A percentile compares a stretch with the other conserved stretches of the same genome.
Evolutionary conservation across 1,140 invertebrate species (phyloP).

Genomic region (Chymomyza costata): DNA sequence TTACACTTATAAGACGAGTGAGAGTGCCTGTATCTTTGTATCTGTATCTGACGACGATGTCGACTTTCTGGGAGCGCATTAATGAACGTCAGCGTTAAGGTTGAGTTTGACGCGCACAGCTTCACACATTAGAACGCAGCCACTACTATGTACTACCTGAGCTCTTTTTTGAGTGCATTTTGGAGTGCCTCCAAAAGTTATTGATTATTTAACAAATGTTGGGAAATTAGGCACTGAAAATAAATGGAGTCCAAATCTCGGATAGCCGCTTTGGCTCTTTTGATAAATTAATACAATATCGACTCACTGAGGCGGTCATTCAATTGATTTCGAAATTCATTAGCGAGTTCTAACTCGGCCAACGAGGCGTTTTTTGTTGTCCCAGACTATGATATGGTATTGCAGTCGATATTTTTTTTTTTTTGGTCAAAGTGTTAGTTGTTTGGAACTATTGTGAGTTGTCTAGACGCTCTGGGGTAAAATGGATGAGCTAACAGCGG

Average conservation of each 20-base stretch:
- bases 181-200: conserved; percentile 32
- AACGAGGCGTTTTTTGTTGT: conserved; percentile 26
- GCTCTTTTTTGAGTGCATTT: conserved; percentile 17
- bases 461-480: conserved; percentile 15
- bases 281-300: conserved; percentile 71
- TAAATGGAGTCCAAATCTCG: no score
- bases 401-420: conserved; percentile 17
- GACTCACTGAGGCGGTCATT: conserved; percentile 28
- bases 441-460: conserved; percentile 28
- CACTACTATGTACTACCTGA: conserved; percentile 16
- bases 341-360: conserved; percentile 46
- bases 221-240: conserved; percentile 71
- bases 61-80: conserved; percentile 31
- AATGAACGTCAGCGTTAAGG: conserved; percentile 43
- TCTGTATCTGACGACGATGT: conserved; percentile 36
- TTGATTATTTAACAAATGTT: conserved; percentile 66
- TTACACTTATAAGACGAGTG: conserved; percentile 42
- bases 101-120: no score
- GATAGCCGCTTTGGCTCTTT: conserved; percentile 48
- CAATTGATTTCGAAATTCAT: conserved; percentile 70
- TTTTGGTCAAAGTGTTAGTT: not conserved
- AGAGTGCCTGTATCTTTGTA: conserved; percentile 44
- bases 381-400: conserved; percentile 24
- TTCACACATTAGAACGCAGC: conserved; percentile 63
- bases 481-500: conserved; percentile 70